Base-by-base conservation (phyloP, 2,113 vertebrate genomes). In the Etheostoma cragini region DNA sequence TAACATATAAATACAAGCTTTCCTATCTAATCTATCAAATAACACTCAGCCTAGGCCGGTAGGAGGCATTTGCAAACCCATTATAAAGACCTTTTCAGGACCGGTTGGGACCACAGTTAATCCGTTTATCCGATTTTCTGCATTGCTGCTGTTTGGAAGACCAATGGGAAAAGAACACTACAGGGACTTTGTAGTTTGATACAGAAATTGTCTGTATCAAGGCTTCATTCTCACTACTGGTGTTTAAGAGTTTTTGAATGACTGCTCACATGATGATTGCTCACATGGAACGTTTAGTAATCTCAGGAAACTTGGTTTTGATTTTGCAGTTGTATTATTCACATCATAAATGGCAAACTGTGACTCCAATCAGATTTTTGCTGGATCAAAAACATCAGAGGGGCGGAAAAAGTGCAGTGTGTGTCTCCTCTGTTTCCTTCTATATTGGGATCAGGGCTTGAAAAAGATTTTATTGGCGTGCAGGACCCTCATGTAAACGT, bases 101-200 rank as follows among this genome's bases (percentile, higher is more conserved):
- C 75, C 53, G 76, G 76, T 30, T 83, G 78, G 76, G 77, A 81
- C 77, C 35, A 30, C 38, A 24, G 74, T 71, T 91, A 88, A 89
- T 86, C 86, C n/a, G 61, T 88, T 91, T 76, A 91, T 91, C 84
- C 15, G 53, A 91, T 87, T 87, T 89, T 84, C 58, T 84, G 82
- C 87, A 85, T 82, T 84, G 58, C 75, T 81, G 68, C 82, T 1
- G 47, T 83, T 77, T 82, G 65, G 47, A 70, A 73, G 64, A 53
- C 47, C 45, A 73, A 67, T 45, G 26, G 21, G 46, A n/a, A 50
- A 66, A 78, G 85, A 77, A 46, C 30, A 62, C 33, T 11, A 63
- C 30, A 53, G 14, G 2, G 67, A 80, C 45, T 0, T 63, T 61
- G 15, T 24, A 81, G 75, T 84, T 79, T 72, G 45, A 84, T 57